A percentile compares a stretch with the other conserved stretches of the same genome.
These are phyloP conservation scores for Stomatorhinus walkeri DNA, from an alignment of 2,797 vertebrate genomes.

Conservation along the genomic window DNA sequence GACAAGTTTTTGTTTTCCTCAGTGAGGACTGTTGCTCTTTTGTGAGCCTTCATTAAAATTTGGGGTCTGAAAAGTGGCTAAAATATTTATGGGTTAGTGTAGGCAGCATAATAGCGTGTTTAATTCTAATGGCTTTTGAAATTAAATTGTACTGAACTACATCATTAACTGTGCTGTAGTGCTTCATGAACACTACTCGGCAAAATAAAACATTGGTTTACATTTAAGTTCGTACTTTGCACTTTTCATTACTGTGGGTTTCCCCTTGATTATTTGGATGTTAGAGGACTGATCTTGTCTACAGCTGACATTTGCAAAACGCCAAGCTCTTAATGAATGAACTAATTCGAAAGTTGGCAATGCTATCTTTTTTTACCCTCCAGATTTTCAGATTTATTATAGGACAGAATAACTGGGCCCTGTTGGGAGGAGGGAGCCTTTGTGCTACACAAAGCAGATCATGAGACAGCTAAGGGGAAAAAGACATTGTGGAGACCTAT, in stretches of 20 bases:
- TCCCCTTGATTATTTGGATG: constrained; percentile 30
- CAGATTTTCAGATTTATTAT: background rate
- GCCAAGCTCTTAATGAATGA: background rate
- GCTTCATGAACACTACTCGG: constrained; percentile 90
- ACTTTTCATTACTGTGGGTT: constrained; percentile 56
- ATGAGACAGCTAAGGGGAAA: background rate
- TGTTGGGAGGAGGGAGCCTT: background rate
- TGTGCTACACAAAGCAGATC: background rate
- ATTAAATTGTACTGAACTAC: constrained; percentile 94
- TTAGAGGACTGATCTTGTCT: constrained; percentile 39
- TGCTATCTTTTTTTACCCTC: background rate
- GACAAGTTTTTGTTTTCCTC: constrained; percentile 85
- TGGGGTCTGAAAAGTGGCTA: constrained; percentile 84
- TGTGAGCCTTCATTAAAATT: constrained; percentile 94
- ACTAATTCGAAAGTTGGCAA: background rate
- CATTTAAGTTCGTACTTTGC: constrained; percentile 70
- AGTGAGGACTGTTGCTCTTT: constrained; percentile 99
- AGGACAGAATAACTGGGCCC: background rate
- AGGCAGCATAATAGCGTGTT: constrained; percentile 95
- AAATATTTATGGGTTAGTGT: constrained; percentile 98
- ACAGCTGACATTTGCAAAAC: background rate
- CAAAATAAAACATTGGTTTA: constrained; percentile 95
- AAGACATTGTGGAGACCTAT: background rate
- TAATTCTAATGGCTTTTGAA: constrained; percentile 85
- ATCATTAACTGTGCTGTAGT: constrained; percentile 97